These are phyloP conservation scores for Macquaria australasica DNA, from an alignment of 2,113 vertebrate genomes.

Conservation along the genomic window DNA sequence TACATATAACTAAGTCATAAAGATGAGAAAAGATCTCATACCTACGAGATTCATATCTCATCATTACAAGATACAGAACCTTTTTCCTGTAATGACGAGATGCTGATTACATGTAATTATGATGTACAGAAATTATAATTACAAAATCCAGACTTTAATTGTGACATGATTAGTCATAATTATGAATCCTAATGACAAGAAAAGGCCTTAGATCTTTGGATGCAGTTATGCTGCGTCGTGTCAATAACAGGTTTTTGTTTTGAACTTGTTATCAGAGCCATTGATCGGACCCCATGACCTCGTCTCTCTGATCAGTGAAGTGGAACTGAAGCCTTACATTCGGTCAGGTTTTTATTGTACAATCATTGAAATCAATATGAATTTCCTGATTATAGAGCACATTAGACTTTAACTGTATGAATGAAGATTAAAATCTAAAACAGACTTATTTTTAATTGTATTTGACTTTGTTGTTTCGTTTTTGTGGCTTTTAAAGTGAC, in stretches of 20 bases:
- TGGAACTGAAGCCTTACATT: slow-evolving; percentile 26
- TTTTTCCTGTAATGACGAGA: too few species aligned
- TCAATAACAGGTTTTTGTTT: neutral
- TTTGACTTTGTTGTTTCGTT: neutral
- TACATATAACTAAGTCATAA: too few species aligned
- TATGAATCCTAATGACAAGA: neutral
- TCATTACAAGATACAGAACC: too few species aligned
- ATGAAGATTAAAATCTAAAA: neutral
- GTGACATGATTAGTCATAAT: too few species aligned
- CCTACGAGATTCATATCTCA: too few species aligned
- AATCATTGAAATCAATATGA: neutral
- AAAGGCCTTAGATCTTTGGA: neutral
- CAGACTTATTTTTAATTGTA: neutral
- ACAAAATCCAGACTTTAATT: neutral
- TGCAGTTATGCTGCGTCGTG: too few species aligned
- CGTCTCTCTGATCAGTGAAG: neutral
- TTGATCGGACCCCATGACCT: neutral
- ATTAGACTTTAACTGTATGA: slow-evolving; percentile 10
- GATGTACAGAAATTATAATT: neutral
- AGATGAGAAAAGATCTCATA: too few species aligned
- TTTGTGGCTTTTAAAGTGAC: neutral
- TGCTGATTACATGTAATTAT: neutral
- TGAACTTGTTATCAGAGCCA: neutral
- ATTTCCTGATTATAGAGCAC: neutral
- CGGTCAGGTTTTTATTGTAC: neutral